Base-by-base conservation (phyloP, 2,888 invertebrate species). In the Cheilosia impressa region DNA sequence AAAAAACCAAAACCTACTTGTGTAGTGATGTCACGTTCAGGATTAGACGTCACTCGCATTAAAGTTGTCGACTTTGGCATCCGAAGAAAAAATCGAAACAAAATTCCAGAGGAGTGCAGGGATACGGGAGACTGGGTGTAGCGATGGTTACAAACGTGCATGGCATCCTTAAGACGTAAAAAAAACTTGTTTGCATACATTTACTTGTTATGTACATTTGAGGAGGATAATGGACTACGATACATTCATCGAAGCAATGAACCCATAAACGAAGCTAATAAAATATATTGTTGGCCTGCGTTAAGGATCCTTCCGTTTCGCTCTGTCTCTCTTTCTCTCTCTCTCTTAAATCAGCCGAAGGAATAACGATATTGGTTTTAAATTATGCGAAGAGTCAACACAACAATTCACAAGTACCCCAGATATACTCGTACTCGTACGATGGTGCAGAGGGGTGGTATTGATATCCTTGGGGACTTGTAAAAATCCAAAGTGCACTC, bases 231-330 rank as follows among this genome's bases (percentile, higher is more conserved):
- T 79, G 84, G 84, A 75, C 79, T 73, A 47, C 73, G 63, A 68
- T 73, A 84, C 58, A 75, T 79, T 79, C 79, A 83, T 83, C 72
- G 80, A 80, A 84, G 84, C 84, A 84, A 84, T 84, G 84, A 84
- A 84, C 84, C 80, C 84, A 85, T 85, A 85, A 85, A 81, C 76
- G 85, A 85, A 85, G 85, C 80, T 73, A 81, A 85, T 85, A 85
- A 85, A 76, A 80, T 84, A 58, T 69, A 69, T 78, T 63, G 73
- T 65, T 68, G 52, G 55, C 45, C 52, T 45, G 68, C 57, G 57
- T 41, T 43, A 78, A 78, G 83, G 73, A 78, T 78, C 45, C 62
- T 57, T 68, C 50, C 55, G 22, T 41, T 52, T 47, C 45, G 19
- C 31, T 22, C 22, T 38, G 1, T 31, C 31, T 2, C 1, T 31